Conservation (phyloP, 2,888 invertebrate species). For the Sturmia bella region DNA sequence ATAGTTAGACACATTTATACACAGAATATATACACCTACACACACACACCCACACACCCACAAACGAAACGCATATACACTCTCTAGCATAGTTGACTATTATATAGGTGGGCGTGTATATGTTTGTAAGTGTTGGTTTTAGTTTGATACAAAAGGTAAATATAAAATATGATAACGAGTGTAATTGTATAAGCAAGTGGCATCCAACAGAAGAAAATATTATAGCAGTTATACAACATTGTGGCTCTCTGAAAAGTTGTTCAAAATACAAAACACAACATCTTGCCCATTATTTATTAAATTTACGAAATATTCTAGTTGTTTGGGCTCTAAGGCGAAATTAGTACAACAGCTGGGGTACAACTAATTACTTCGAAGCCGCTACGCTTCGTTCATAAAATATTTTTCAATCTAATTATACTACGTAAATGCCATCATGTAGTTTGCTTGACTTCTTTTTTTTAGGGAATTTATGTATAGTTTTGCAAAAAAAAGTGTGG, state of each 20-base stretch:
- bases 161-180: slow-evolving; percentile 7
- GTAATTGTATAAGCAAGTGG: slow-evolving; percentile 20
- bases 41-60: slow-evolving; percentile 1
- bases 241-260: not conserved
- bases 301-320: no score
- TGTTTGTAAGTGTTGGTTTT: not conserved
- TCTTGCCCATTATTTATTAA: no score
- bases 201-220: slow-evolving; percentile 11
- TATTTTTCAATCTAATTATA: no score
- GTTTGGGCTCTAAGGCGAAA: no score
- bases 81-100: slow-evolving; percentile 10
- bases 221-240: slow-evolving; percentile 44
- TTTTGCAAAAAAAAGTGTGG: no score
- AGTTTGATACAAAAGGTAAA: slow-evolving; percentile 2
- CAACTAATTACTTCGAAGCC: no score
- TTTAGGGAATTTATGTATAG: no score
- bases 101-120: slow-evolving; percentile 29
- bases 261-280: no score
- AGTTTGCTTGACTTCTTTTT: no score
- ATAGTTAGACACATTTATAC: slow-evolving; percentile 17
- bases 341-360: no score
- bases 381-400: no score
- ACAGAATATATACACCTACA: not conserved
- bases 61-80: slow-evolving; percentile 2
- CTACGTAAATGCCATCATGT: no score